phyloP scores from a whole-genome alignment of 2,888 invertebrate genomes.

The Orthosia gracilis region DNA sequence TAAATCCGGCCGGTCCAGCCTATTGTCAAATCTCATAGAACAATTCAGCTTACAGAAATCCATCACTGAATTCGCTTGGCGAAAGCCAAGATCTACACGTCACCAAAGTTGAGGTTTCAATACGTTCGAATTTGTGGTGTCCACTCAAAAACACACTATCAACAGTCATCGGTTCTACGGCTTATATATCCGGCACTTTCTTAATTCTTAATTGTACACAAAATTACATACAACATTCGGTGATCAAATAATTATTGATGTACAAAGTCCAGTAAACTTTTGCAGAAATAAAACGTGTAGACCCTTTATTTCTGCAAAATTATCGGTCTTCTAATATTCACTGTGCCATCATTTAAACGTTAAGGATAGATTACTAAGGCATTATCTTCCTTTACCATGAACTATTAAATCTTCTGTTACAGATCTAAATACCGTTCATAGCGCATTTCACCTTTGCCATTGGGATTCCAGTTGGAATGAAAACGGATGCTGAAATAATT shows the following conservation, averaged over 20 bases:
- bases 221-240: too few relatives aligned
- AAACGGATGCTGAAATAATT: slow-evolving; percentile 29
- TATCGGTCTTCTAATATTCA: background rate
- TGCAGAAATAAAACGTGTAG: too few relatives aligned
- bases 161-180: background rate
- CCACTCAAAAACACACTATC: background rate
- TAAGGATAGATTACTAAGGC: background rate
- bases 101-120: too few relatives aligned
- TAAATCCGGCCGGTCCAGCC: background rate
- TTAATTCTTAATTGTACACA: too few relatives aligned
- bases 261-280: too few relatives aligned
- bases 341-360: background rate
- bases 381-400: background rate
- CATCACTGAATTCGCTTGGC: too few relatives aligned
- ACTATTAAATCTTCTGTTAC: slow-evolving; percentile 1
- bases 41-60: background rate
- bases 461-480: slow-evolving; percentile 12
- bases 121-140: too few relatives aligned
- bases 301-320: background rate
- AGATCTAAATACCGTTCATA: slow-evolving; percentile 24
- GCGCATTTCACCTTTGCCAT: slow-evolving; percentile 26
- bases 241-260: too few relatives aligned
- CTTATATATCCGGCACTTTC: background rate
- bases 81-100: too few relatives aligned
- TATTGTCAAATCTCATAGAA: background rate